Percentiles rank a stretch among this genome's conserved stretches.
phyloP scores from a whole-genome alignment of 2,888 invertebrate species.

The Phasia obesa region DNA sequence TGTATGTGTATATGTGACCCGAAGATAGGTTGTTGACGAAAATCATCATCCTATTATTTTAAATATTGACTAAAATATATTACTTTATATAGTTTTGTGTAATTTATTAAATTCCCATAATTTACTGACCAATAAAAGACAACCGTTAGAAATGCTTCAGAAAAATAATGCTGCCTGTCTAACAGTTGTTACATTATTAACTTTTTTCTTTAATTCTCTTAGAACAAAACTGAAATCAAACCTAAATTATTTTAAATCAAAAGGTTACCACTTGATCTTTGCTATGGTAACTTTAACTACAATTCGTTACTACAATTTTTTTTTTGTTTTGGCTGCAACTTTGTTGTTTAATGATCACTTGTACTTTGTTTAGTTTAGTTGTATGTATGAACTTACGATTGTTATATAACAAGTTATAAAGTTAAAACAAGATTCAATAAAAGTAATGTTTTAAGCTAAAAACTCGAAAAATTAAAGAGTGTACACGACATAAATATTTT shows the following conservation, averaged over 20 bases:
- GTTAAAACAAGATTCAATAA: neutral
- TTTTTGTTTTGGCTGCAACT: neutral
- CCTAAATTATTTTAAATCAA: conserved; percentile 43
- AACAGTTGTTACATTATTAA: neutral
- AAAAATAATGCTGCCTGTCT: too few relatives aligned
- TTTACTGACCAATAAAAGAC: too few relatives aligned
- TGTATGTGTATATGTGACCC: too few relatives aligned
- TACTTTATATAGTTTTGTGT: too few relatives aligned
- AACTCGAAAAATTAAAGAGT: neutral
- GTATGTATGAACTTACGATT: neutral
- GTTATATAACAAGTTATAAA: neutral
- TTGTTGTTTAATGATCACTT: neutral
- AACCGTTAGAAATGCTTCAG: too few relatives aligned
- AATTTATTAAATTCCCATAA: too few relatives aligned
- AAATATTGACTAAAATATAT: too few relatives aligned
- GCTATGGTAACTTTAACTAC: neutral
- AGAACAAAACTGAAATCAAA: conserved; percentile 12
- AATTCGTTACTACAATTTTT: conserved; percentile 12
- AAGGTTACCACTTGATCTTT: conserved; percentile 50
- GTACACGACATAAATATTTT: conserved; percentile 7
- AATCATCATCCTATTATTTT: too few relatives aligned
- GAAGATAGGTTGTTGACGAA: too few relatives aligned
- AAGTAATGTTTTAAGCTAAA: neutral
- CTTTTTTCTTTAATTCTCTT: neutral
- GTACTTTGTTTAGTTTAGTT: neutral